Evolutionary conservation across 2,797 vertebrate genomes (phyloP).

Genomic region (Pseudomugil tenellus): DNA sequence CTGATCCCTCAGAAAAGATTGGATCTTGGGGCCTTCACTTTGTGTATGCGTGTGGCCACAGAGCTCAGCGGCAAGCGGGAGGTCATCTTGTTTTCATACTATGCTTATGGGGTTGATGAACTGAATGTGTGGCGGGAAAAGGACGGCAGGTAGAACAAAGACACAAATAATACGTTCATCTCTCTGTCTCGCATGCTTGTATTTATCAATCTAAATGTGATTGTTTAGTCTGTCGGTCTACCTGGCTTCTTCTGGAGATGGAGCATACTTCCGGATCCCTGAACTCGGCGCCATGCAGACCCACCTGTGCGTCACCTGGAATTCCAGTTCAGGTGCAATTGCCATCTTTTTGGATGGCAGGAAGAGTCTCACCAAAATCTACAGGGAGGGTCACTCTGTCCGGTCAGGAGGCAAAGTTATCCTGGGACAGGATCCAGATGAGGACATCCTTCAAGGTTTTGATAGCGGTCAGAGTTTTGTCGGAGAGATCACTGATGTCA

Average conservation of each 20-base stretch:
- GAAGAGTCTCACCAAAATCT: slow-evolving; percentile 54
- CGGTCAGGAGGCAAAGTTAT: background rate
- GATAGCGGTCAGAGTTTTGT: slow-evolving; percentile 42
- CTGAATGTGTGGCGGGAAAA: slow-evolving; percentile 35
- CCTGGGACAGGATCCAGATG: slow-evolving; percentile 72
- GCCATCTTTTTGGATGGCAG: slow-evolving; percentile 49
- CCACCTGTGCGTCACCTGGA: slow-evolving; percentile 71
- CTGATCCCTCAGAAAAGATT: slow-evolving; percentile 46
- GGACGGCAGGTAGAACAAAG: slow-evolving; percentile 49
- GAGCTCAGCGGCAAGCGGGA: slow-evolving; percentile 41
- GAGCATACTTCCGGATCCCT: slow-evolving; percentile 7
- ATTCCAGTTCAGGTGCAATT: slow-evolving; percentile 38
- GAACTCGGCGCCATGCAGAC: slow-evolving; percentile 40
- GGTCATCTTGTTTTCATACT: slow-evolving; percentile 70
- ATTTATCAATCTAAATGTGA: background rate
- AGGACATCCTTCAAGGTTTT: background rate
- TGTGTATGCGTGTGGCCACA: slow-evolving; percentile 68
- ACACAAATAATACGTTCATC: background rate
- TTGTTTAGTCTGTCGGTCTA: slow-evolving; percentile 11
- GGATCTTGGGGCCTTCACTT: slow-evolving; percentile 55
- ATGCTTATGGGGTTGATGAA: background rate
- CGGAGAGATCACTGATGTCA: slow-evolving; percentile 68
- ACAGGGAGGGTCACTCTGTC: slow-evolving; percentile 44
- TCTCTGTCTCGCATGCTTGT: background rate
- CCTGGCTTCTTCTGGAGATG: background rate